Evolutionary conservation across 2,888 invertebrate genomes (phyloP), one percentile per base, ranked within the genome.

Genomic region (Arenicola marina): DNA sequence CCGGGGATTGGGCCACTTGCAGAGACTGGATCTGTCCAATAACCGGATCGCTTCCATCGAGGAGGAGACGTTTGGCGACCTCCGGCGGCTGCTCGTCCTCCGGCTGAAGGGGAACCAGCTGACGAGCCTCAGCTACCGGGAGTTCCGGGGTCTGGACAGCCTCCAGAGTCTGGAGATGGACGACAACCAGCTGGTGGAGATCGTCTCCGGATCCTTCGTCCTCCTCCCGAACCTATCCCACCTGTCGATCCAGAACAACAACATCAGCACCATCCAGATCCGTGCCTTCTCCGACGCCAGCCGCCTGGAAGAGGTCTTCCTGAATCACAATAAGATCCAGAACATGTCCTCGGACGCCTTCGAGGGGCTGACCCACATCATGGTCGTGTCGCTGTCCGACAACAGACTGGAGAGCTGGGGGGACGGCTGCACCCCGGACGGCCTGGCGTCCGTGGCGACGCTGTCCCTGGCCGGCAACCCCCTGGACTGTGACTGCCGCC

Each of bases 91-190:
- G 24, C 26, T 31, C 1, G 51, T 34, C 26, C 46, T 70, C 1
- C 43, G 55, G 34, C 59, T 70, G 44, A 64, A 60, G 33, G 38
- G 32, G 29, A 70, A 70, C 51, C 38, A 45, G 24, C 51, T 70
- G 38, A 59, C 44, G 15, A 15, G 24, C 33, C 29, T 70, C 24
- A 31, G 59, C 44, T 32, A 59, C 4, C 28, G 24, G 18, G 43
- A 44, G 4, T 62, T 70, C 59, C 29, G 59, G n/a, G 70, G 70
- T 21, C 51, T 70, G 59, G 63, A 65, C 21, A 46, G 57, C 29
- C 57, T 70, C n/a, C 51, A 60, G 26, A 53, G 34, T 21, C 56
- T 70, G 34, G 29, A 63, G n/a, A 34, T 70, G 48, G 61, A 59
- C 15, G 45, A 62, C 38, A 70, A 70, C 54, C 33, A 38, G 32